Conservation (phyloP, 1,140 invertebrate species). For the Papilio dardanus region DNA sequence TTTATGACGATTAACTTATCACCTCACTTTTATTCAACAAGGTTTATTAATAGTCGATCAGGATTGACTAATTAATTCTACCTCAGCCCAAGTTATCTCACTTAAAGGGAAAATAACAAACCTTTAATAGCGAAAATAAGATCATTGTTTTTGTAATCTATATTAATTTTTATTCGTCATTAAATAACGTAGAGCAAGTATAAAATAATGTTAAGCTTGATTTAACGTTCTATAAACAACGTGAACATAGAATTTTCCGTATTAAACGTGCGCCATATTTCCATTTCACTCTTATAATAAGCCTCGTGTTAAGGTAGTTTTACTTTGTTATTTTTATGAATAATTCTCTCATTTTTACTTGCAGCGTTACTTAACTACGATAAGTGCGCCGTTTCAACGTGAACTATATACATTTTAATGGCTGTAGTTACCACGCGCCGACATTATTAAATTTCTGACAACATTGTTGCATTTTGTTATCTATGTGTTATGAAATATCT, state of each 20-base stretch:
- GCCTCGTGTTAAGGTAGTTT: background rate
- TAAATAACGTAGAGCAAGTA: too few species aligned
- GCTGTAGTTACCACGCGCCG: background rate
- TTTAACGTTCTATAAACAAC: background rate
- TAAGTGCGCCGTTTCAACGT: constrained; percentile 15
- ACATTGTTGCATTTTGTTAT: constrained; percentile 24
- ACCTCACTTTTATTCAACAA: background rate
- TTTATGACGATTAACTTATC: background rate
- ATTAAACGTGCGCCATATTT: constrained; percentile 1
- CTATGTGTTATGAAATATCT: constrained; percentile 16
- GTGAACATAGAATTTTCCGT: background rate
- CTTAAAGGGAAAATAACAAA: too few species aligned
- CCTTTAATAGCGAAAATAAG: background rate
- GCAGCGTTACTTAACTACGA: background rate
- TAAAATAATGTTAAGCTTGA: background rate
- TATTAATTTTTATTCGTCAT: too few species aligned
- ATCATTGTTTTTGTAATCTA: background rate
- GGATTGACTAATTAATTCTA: background rate
- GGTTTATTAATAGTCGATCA: background rate
- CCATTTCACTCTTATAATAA: background rate
- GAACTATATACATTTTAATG: constrained; percentile 15
- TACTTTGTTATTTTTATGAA: constrained; percentile 26
- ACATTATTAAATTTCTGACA: constrained; percentile 29
- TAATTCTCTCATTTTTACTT: constrained; percentile 13
- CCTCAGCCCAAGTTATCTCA: background rate